phyloP scores from a whole-genome alignment of 1,140 invertebrate species.

The Bombus turneri region DNA sequence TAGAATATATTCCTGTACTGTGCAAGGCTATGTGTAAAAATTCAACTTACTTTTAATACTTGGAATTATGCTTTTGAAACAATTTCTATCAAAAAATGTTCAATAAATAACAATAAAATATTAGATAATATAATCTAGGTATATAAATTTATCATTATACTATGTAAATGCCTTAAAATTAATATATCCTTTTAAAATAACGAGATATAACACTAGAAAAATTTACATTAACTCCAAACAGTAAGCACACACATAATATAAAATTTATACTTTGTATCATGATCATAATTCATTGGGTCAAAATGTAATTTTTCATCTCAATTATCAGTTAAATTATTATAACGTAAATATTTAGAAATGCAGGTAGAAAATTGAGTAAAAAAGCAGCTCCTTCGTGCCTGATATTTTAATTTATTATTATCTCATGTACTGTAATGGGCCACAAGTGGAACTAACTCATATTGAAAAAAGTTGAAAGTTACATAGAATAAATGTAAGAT shows the following conservation, averaged over 20 bases:
- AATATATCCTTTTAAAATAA: neutral
- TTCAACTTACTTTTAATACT: neutral
- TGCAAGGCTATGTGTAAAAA: neutral
- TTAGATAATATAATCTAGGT: neutral
- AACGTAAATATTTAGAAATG: neutral
- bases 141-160: neutral
- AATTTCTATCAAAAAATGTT: constrained; percentile 51
- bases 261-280: neutral
- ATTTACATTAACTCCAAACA: neutral
- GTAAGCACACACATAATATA: neutral
- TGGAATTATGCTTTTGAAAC: constrained; percentile 60
- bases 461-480: neutral
- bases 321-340: neutral
- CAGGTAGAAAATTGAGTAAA: neutral
- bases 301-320: neutral
- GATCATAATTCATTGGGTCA: constrained; percentile 21
- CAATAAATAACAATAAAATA: neutral
- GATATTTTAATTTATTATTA: constrained; percentile 22
- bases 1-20: constrained; percentile 4
- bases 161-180: neutral
- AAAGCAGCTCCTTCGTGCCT: constrained; percentile 50
- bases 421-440: constrained; percentile 25
- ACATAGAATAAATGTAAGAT: neutral
- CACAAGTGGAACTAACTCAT: constrained; percentile 61
- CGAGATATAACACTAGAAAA: neutral